A percentile compares a stretch with the other conserved stretches of the same genome.
phyloP scores from a whole-genome alignment of 2,113 vertebrate species.

The Halichoerus grypus region DNA sequence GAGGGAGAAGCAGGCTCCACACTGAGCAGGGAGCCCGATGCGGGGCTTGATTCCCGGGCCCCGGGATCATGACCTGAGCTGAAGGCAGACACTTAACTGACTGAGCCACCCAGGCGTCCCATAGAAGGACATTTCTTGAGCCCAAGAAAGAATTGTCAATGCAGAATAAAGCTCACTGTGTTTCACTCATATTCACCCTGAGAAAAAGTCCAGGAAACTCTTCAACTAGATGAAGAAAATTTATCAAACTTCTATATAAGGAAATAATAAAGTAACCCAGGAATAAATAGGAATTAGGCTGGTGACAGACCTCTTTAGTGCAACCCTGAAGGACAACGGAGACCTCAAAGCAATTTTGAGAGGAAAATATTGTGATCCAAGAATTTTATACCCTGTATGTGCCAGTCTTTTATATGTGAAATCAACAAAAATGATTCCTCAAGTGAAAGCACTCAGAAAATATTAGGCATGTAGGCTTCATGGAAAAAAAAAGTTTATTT shows the following conservation, averaged over 20 bases:
- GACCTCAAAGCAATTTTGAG: background rate
- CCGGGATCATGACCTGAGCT: background rate
- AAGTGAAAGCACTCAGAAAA: background rate
- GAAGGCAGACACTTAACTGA: background rate
- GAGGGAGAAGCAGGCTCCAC: background rate
- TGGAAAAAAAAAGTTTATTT: background rate
- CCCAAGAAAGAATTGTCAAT: background rate
- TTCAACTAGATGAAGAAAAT: background rate
- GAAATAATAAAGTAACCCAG: background rate
- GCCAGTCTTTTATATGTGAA: background rate
- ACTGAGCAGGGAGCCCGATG: background rate
- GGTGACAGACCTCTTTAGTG: background rate
- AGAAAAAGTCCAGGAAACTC: background rate
- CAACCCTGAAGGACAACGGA: background rate
- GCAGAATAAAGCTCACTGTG: background rate
- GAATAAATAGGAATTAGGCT: background rate
- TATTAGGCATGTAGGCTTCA: background rate
- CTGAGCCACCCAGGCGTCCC: background rate
- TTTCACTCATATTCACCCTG: background rate
- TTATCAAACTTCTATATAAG: background rate
- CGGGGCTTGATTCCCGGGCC: background rate
- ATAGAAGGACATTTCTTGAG: background rate
- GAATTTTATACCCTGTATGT: background rate
- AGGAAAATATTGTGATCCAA: background rate
- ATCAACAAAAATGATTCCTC: background rate